phyloP scores from a whole-genome alignment of 1,140 invertebrate genomes.

The Papilio aristodemus region DNA sequence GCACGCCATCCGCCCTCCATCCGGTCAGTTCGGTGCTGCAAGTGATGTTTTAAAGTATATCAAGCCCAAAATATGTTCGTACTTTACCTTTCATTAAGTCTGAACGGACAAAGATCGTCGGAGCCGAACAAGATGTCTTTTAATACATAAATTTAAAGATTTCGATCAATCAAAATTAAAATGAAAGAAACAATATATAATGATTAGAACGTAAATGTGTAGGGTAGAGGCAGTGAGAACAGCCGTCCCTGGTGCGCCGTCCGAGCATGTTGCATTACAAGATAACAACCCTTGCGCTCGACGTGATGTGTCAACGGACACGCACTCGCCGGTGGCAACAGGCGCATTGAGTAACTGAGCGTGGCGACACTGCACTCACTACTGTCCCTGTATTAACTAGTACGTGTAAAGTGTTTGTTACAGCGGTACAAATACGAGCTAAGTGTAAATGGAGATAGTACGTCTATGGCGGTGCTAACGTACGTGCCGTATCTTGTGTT shows the following conservation, averaged over 20 bases:
- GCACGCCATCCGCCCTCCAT: too few species aligned
- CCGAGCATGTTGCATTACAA: constrained; percentile 1
- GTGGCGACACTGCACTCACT: not conserved
- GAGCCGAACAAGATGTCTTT: too few species aligned
- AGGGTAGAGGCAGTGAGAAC: not conserved
- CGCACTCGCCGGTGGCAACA: not conserved
- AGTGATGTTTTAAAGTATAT: too few species aligned
- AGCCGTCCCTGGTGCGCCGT: not conserved
- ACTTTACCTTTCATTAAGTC: too few species aligned
- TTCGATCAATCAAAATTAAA: too few species aligned
- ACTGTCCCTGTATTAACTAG: not conserved
- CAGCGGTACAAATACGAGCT: not conserved
- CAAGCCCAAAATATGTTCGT: too few species aligned
- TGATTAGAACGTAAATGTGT: too few species aligned
- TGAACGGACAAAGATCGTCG: too few species aligned
- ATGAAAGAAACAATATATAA: too few species aligned
- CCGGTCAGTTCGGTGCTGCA: too few species aligned
- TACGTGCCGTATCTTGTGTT: constrained; percentile 5
- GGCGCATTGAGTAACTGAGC: not conserved
- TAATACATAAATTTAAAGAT: too few species aligned
- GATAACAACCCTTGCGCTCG: not conserved
- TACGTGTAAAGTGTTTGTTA: not conserved
- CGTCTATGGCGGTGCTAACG: not conserved
- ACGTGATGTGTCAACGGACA: constrained; percentile 11
- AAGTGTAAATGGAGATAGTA: not conserved